Evolutionary conservation across 2,797 vertebrate species (phyloP).

Genomic region (Brachyrhaphis roseni): DNA sequence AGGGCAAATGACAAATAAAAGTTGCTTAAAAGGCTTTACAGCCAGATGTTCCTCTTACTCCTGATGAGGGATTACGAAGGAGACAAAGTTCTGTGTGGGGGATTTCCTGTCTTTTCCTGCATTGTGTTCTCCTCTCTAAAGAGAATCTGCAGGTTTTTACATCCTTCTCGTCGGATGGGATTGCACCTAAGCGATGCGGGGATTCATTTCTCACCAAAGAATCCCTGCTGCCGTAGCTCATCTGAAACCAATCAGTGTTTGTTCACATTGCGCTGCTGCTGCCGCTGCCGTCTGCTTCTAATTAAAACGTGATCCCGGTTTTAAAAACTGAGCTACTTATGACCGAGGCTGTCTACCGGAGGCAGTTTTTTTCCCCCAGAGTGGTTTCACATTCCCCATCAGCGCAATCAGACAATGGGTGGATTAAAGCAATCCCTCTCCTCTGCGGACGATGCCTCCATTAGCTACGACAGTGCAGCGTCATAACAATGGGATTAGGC

Average conservation of each 20-base stretch:
- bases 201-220: neutral
- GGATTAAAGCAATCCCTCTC: conserved; percentile 73
- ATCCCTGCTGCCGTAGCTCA: conserved; percentile 2
- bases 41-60: conserved; percentile 80
- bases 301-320: conserved; percentile 35
- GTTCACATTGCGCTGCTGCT: neutral
- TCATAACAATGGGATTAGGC: conserved; percentile 72
- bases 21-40: conserved; percentile 79
- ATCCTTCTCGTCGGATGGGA: conserved; percentile 9
- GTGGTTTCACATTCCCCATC: conserved; percentile 56
- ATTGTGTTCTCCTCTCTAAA: conserved; percentile 20
- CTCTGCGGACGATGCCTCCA: conserved; percentile 60
- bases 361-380: conserved; percentile 25
- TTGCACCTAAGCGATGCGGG: conserved; percentile 7
- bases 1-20: conserved; percentile 84
- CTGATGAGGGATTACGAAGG: conserved; percentile 77
- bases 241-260: conserved; percentile 9
- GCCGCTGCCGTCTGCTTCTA: conserved; percentile 9
- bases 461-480: conserved; percentile 68
- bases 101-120: conserved; percentile 45
- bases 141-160: conserved; percentile 24
- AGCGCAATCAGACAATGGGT: conserved; percentile 69
- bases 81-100: conserved; percentile 66
- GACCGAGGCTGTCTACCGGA: conserved; percentile 31
- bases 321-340: conserved; percentile 29